Percentiles rank a stretch among this genome's conserved stretches.
These are phyloP conservation scores for Hydrolagus colliei DNA, from an alignment of 2,797 vertebrate species.

Conservation along the genomic window DNA sequence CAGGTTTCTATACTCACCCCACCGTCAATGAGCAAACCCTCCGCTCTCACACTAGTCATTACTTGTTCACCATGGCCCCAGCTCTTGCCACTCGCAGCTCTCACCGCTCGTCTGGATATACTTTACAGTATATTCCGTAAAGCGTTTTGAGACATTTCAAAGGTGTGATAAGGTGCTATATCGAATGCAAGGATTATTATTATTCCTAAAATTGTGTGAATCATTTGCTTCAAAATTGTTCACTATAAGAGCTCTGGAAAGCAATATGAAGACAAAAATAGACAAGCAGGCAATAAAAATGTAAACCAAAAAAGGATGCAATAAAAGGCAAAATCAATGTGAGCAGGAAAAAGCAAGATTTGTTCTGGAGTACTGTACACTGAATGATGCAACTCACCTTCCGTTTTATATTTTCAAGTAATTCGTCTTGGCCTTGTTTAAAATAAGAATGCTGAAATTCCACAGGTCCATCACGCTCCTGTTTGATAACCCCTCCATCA, in stretches of 20 bases:
- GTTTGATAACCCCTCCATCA: slow-evolving; percentile 82
- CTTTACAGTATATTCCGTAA: too few species aligned
- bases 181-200: too few species aligned
- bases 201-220: too few species aligned
- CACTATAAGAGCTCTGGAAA: not conserved
- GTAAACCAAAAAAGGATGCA: not conserved
- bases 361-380: not conserved
- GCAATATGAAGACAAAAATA: not conserved
- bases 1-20: too few species aligned
- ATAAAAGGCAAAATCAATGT: not conserved
- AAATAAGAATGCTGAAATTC: slow-evolving; percentile 93
- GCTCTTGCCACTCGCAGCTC: too few species aligned
- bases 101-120: too few species aligned
- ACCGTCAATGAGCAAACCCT: too few species aligned
- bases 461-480: slow-evolving; percentile 81
- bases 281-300: not conserved
- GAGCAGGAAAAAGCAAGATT: too few species aligned
- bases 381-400: slow-evolving; percentile 62
- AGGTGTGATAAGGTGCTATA: too few species aligned
- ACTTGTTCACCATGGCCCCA: too few species aligned
- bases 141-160: too few species aligned
- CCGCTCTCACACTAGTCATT: too few species aligned
- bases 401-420: slow-evolving; percentile 90
- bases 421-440: slow-evolving; percentile 83
- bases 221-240: not conserved